phyloP scores from a whole-genome alignment of 1,140 invertebrate species.

The Drosophila rufa region DNA sequence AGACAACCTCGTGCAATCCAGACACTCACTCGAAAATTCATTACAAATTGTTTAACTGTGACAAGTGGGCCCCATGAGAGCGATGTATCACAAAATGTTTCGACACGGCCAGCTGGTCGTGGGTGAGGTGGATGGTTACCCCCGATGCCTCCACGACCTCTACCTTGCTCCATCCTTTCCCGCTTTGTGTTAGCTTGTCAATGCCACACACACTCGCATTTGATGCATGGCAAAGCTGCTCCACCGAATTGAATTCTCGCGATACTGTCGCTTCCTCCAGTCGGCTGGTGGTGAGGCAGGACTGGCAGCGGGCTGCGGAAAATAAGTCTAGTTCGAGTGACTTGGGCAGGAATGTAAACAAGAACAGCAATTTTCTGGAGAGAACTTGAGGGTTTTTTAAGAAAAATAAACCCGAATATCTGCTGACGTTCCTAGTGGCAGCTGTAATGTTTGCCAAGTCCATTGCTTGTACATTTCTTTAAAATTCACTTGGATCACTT shows the following conservation, averaged over 20 bases:
- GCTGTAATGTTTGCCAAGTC: no score
- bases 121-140: constrained; percentile 5
- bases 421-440: no score
- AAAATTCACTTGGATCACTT: no score
- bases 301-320: constrained; percentile 1
- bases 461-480: no score
- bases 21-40: constrained; percentile 43
- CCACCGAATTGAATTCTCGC: constrained; percentile 60
- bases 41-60: constrained; percentile 63
- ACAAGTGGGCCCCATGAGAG: constrained; percentile 46
- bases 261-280: constrained; percentile 37
- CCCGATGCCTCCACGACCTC: constrained; percentile 4
- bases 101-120: neutral
- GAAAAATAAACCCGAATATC: constrained; percentile 1
- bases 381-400: constrained; percentile 4
- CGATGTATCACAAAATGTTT: constrained; percentile 36
- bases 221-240: constrained; percentile 13
- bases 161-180: neutral
- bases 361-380: constrained; percentile 14
- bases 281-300: neutral
- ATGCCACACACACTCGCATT: constrained; percentile 28
- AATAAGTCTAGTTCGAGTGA: constrained; percentile 20
- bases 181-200: constrained; percentile 10
- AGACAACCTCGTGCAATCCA: neutral
- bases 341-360: constrained; percentile 21